These are phyloP conservation scores for Notamacropus eugenii DNA, from an alignment of 2,797 vertebrate species.

Conservation along the genomic window DNA sequence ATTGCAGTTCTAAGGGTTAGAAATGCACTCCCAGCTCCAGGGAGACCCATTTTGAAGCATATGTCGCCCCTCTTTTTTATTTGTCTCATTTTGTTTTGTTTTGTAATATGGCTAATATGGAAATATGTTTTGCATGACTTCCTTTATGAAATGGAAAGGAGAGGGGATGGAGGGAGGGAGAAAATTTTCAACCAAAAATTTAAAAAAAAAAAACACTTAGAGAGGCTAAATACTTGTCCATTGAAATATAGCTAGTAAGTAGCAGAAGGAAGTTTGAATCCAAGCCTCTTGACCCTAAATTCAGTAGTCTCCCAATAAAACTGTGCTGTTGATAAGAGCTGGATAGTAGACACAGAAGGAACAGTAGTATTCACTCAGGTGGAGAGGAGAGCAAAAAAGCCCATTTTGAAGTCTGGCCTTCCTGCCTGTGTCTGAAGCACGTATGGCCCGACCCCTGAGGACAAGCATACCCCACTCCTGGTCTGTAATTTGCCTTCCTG, in stretches of 20 bases:
- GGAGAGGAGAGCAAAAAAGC: not conserved
- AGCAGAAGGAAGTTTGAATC: not conserved
- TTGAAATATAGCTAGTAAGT: not conserved
- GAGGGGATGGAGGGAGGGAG: not conserved
- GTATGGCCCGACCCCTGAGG: not conserved
- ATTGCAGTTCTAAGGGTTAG: not conserved
- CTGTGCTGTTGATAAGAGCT: not conserved
- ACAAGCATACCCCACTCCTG: not conserved
- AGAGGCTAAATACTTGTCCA: not conserved
- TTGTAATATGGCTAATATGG: not conserved
- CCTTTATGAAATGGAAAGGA: not conserved
- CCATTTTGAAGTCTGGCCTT: not conserved
- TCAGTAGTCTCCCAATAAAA: not conserved
- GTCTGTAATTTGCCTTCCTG: not conserved
- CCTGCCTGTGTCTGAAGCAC: not conserved
- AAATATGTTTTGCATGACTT: not conserved
- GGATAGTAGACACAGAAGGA: not conserved
- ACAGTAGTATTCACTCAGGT: not conserved
- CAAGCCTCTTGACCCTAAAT: not conserved
- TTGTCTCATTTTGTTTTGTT: not conserved
- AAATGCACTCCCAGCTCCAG: not conserved
- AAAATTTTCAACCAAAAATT: not conserved
- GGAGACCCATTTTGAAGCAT: not conserved
- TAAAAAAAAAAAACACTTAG: not conserved
- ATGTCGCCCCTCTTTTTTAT: not conserved